These are phyloP conservation scores for Drosophila elegans DNA, from an alignment of 1,140 invertebrate genomes.

Conservation along the genomic window DNA sequence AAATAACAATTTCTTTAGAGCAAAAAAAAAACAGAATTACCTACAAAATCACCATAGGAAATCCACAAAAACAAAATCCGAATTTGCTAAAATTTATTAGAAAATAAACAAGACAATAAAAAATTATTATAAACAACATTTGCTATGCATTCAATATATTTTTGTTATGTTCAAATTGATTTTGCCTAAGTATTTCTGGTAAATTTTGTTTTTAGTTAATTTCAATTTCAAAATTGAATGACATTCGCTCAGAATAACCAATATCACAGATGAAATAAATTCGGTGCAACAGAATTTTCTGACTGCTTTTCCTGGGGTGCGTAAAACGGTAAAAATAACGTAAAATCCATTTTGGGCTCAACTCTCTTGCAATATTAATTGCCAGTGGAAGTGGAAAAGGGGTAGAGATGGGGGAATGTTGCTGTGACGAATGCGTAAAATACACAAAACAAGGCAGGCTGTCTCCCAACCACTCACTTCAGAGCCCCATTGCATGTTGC, in stretches of 20 bases:
- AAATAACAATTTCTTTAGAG: too few relatives aligned
- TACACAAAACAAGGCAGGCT: conserved; percentile 55
- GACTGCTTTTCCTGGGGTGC: background rate
- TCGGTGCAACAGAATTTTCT: background rate
- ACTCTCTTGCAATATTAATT: conserved; percentile 68
- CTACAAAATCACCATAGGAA: too few relatives aligned
- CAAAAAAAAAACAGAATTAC: too few relatives aligned
- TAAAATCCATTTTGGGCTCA: conserved; percentile 54
- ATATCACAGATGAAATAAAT: conserved; percentile 6
- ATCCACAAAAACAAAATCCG: too few relatives aligned
- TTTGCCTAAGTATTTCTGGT: too few relatives aligned
- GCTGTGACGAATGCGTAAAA: conserved; percentile 62
- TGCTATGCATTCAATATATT: too few relatives aligned
- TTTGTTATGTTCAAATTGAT: too few relatives aligned
- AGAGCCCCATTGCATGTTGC: conserved; percentile 25
- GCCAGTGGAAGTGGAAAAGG: background rate
- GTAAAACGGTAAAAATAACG: conserved; percentile 39
- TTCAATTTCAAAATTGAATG: background rate
- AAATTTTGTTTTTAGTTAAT: too few relatives aligned
- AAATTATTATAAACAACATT: too few relatives aligned
- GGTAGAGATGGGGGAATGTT: background rate
- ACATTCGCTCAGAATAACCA: background rate
- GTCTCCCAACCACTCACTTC: background rate
- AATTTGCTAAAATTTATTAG: too few relatives aligned
- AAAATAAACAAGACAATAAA: too few relatives aligned